Percentiles rank a stretch among this genome's conserved stretches.
phyloP scores from a whole-genome alignment of 2,113 vertebrate species.

The Osmerus eperlanus region DNA sequence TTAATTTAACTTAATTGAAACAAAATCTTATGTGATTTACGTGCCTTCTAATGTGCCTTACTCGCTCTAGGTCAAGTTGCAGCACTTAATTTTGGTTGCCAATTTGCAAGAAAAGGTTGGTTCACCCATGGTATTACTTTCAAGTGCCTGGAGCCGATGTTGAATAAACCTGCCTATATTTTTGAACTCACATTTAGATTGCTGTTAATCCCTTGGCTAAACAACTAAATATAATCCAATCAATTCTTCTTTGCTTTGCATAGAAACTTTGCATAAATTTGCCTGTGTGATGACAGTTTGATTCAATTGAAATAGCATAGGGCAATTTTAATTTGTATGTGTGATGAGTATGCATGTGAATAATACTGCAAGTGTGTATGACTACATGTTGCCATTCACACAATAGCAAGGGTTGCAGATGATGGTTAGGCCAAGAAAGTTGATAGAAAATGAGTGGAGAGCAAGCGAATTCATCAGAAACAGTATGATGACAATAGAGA shows the following conservation, averaged over 20 bases:
- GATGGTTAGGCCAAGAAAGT: too few relatives aligned
- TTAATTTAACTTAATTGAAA: slow-evolving; percentile 52
- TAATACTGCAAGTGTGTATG: too few relatives aligned
- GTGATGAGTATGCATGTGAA: too few relatives aligned
- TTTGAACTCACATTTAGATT: slow-evolving; percentile 21
- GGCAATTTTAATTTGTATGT: slow-evolving; percentile 46
- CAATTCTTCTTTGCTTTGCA: slow-evolving; percentile 1
- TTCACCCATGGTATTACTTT: slow-evolving; percentile 44
- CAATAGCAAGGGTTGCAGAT: too few relatives aligned
- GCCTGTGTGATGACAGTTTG: background rate
- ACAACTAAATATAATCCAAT: slow-evolving; percentile 18
- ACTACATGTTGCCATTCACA: too few relatives aligned
- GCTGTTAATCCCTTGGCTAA: slow-evolving; percentile 21
- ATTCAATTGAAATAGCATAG: too few relatives aligned
- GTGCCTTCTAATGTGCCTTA: slow-evolving; percentile 42
- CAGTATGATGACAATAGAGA: too few relatives aligned
- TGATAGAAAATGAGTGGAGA: too few relatives aligned
- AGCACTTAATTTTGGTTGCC: slow-evolving; percentile 37
- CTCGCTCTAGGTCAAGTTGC: slow-evolving; percentile 46
- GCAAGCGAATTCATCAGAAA: too few relatives aligned
- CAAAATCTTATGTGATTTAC: slow-evolving; percentile 47
- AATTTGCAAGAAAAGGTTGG: slow-evolving; percentile 47
- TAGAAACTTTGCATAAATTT: background rate
- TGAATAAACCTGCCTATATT: slow-evolving; percentile 36
- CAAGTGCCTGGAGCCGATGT: slow-evolving; percentile 37